These are phyloP conservation scores for Drosophila borborema DNA, from an alignment of 2,888 invertebrate species.

Conservation along the genomic window DNA sequence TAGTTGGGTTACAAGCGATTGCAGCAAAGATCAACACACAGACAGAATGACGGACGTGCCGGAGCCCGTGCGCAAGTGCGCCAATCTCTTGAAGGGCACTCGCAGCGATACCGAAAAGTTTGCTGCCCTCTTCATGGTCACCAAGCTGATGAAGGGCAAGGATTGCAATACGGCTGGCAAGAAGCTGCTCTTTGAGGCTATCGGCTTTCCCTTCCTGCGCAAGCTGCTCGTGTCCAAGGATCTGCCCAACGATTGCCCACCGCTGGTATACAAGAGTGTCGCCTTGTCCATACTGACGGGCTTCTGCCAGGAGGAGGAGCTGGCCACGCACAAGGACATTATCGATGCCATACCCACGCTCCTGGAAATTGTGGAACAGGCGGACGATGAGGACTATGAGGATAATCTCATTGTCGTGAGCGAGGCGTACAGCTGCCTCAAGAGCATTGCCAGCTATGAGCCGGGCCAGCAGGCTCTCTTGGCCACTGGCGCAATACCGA, in stretches of 20 bases:
- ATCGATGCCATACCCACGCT: conserved; percentile 93
- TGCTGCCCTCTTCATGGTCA: conserved; percentile 95
- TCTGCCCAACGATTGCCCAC: conserved; percentile 94
- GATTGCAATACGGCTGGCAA: conserved; percentile 92
- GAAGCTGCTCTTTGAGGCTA: conserved; percentile 93
- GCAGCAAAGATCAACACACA: conserved; percentile 14
- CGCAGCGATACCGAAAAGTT: conserved; percentile 95
- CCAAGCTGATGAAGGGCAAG: conserved; percentile 93
- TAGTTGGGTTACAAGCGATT: conserved; percentile 30
- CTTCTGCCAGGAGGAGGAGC: conserved; percentile 92
- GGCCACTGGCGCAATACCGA: conserved; percentile 91
- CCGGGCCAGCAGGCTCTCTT: conserved; percentile 93
- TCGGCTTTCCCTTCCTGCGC: conserved; percentile 94
- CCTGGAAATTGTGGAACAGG: conserved; percentile 92
- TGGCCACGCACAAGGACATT: conserved; percentile 93
- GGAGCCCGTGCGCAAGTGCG: conserved; percentile 94
- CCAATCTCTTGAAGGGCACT: conserved; percentile 91
- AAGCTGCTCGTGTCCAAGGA: conserved; percentile 91
- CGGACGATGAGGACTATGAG: conserved; percentile 93
- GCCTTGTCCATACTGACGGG: conserved; percentile 94
- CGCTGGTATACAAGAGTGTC: conserved; percentile 95
- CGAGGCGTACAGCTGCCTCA: conserved; percentile 93
- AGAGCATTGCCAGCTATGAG: conserved; percentile 91
- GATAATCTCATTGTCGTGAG: conserved; percentile 94
- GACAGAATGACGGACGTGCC: conserved; percentile 86